A percentile compares a stretch with the other conserved stretches of the same genome.
These are phyloP conservation scores for Haliclystus octoradiatus DNA, from an alignment of 30 jellyfish, hydroid and myxozoan genomes.

Conservation along the genomic window DNA sequence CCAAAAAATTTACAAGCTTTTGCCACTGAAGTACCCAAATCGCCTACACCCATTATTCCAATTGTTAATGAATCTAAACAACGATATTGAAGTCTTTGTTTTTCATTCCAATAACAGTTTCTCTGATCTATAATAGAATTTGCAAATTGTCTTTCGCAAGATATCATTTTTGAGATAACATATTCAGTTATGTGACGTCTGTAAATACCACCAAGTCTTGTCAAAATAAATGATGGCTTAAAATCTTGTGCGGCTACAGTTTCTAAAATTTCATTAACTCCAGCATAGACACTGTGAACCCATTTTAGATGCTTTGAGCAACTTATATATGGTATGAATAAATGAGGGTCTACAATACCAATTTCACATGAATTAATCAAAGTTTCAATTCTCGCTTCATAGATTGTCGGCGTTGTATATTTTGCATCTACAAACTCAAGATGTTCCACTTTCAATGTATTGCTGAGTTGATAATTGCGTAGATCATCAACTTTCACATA, in stretches of 20 bases:
- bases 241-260: neutral
- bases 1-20: constrained; percentile 45
- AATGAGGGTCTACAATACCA: too few relatives aligned
- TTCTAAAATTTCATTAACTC: neutral
- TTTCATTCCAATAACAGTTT: constrained; percentile 22
- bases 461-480: too few relatives aligned
- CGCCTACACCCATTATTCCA: constrained; percentile 71
- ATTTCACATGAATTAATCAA: too few relatives aligned
- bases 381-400: too few relatives aligned
- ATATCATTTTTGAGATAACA: constrained; percentile 68
- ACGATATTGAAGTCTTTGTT: constrained; percentile 12
- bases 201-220: constrained; percentile 49
- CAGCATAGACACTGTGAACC: neutral
- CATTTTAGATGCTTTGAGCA: too few relatives aligned
- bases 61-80: constrained; percentile 25
- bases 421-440: too few relatives aligned
- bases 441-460: too few relatives aligned
- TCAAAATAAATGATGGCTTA: constrained; percentile 9
- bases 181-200: constrained; percentile 77
- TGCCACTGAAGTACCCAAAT: constrained; percentile 61
- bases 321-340: too few relatives aligned
- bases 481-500: too few relatives aligned
- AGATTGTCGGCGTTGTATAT: too few relatives aligned
- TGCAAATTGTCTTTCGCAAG: constrained; percentile 37
- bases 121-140: constrained; percentile 21